These are phyloP conservation scores for Sigmodon hispidus DNA, from an alignment of 2,113 vertebrate species.

Conservation along the genomic window DNA sequence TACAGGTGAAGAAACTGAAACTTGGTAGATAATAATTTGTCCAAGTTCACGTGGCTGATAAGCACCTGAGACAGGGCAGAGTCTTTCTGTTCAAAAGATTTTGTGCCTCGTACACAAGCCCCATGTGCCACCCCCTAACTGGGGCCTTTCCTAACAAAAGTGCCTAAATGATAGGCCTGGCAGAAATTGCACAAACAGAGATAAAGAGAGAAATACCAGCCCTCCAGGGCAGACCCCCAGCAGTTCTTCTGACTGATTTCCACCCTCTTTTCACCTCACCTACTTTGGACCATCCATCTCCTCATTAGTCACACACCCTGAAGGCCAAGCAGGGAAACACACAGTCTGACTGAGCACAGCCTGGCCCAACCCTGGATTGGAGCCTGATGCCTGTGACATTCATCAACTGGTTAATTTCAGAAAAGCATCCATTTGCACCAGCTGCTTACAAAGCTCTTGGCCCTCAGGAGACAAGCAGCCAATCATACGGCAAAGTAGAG, in stretches of 20 bases:
- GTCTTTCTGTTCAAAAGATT: neutral
- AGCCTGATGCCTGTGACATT: constrained; percentile 69
- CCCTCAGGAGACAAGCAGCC: constrained; percentile 68
- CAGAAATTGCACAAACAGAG: neutral
- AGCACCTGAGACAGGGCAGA: neutral
- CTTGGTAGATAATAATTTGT: neutral
- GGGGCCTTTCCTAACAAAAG: neutral
- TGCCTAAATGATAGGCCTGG: neutral
- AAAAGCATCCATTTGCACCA: constrained; percentile 78
- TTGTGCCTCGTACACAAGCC: neutral
- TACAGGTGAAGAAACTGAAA: neutral
- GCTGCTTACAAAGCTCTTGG: constrained; percentile 71
- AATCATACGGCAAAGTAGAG: constrained; percentile 62
- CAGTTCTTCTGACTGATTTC: neutral
- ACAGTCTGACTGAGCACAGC: constrained; percentile 31
- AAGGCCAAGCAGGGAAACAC: neutral
- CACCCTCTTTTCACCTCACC: neutral
- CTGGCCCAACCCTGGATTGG: constrained; percentile 57
- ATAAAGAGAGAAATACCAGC: neutral
- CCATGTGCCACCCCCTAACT: neutral
- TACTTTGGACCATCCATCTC: neutral
- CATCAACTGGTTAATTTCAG: constrained; percentile 78
- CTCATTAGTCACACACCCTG: neutral
- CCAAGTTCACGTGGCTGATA: neutral
- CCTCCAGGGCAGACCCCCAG: neutral